phyloP scores from a whole-genome alignment of 2,888 invertebrate genomes.

The Harmothoe impar region DNA sequence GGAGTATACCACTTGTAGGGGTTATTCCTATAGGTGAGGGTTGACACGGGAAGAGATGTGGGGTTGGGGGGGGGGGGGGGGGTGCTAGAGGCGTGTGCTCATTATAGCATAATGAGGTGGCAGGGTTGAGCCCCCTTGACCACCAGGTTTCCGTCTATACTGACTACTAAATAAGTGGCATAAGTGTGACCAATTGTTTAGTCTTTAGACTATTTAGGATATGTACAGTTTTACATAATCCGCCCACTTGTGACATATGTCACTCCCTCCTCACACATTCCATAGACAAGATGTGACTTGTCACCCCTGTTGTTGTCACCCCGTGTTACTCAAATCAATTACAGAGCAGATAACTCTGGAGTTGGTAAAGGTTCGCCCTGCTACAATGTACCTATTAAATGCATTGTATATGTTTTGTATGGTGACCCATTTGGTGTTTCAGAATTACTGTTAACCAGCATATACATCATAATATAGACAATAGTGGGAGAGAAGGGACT shows the following conservation, averaged over 20 bases:
- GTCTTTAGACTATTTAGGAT: neutral
- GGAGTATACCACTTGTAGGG: neutral
- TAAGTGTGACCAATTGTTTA: neutral
- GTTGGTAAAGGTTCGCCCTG: too few species aligned
- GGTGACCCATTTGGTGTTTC: too few species aligned
- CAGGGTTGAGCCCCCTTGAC: neutral
- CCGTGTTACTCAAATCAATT: too few species aligned
- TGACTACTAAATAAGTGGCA: neutral
- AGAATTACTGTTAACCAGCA: too few species aligned
- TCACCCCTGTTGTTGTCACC: too few species aligned
- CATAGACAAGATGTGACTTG: too few species aligned
- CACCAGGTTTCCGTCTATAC: neutral
- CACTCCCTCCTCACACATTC: neutral
- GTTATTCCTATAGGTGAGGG: neutral
- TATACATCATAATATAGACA: too few species aligned
- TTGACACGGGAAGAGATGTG: neutral
- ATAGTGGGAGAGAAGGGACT: too few species aligned
- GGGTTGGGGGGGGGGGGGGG: slow-evolving; percentile 12
- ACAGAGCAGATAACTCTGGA: too few species aligned
- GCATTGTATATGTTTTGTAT: too few species aligned
- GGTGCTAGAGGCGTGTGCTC: neutral
- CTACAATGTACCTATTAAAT: too few species aligned
- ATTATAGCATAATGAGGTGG: slow-evolving; percentile 36
- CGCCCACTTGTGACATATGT: neutral
- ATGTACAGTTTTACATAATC: neutral